These are phyloP conservation scores for Oryzias curvinotus DNA, from an alignment of 2,113 vertebrate species.

Conservation along the genomic window DNA sequence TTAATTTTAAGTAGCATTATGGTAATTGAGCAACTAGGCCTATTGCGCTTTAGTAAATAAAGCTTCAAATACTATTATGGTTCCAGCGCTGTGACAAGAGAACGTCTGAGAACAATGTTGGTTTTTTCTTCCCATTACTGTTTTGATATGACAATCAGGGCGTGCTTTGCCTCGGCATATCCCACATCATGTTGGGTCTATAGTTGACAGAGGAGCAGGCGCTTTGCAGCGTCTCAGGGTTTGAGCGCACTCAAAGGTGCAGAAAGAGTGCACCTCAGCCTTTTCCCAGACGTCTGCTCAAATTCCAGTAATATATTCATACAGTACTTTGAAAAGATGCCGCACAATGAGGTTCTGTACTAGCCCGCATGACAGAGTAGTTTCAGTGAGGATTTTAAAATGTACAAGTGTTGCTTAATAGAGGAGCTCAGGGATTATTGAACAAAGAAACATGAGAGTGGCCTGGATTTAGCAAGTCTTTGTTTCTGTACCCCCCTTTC, in stretches of 20 bases:
- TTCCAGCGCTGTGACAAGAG: slow-evolving; percentile 73
- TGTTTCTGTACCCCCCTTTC: slow-evolving; percentile 50
- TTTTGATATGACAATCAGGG: slow-evolving; percentile 69
- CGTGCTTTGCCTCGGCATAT: slow-evolving; percentile 17
- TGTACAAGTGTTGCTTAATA: slow-evolving; percentile 41
- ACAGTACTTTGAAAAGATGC: slow-evolving; percentile 32
- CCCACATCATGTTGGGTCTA: background rate
- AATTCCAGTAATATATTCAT: slow-evolving; percentile 36
- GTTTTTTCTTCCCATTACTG: slow-evolving; percentile 68
- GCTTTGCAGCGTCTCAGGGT: too few relatives aligned
- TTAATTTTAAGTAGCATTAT: slow-evolving; percentile 81
- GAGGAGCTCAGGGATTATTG: slow-evolving; percentile 28
- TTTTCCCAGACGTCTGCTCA: slow-evolving; percentile 29
- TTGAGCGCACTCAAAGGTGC: slow-evolving; percentile 7
- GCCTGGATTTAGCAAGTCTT: slow-evolving; percentile 51
- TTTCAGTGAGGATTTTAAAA: slow-evolving; percentile 34
- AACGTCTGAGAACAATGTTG: slow-evolving; percentile 70
- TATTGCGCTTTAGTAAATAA: slow-evolving; percentile 84
- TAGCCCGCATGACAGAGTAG: slow-evolving; percentile 49
- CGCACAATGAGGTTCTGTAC: slow-evolving; percentile 31
- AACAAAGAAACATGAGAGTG: slow-evolving; percentile 46
- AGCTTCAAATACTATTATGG: slow-evolving; percentile 75
- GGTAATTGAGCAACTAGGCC: slow-evolving; percentile 74
- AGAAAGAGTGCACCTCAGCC: slow-evolving; percentile 33
- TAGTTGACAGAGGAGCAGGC: too few relatives aligned